Evolutionary conservation across 2,888 invertebrate genomes (phyloP).

Genomic region (Caenorhabditis uteleia): DNA sequence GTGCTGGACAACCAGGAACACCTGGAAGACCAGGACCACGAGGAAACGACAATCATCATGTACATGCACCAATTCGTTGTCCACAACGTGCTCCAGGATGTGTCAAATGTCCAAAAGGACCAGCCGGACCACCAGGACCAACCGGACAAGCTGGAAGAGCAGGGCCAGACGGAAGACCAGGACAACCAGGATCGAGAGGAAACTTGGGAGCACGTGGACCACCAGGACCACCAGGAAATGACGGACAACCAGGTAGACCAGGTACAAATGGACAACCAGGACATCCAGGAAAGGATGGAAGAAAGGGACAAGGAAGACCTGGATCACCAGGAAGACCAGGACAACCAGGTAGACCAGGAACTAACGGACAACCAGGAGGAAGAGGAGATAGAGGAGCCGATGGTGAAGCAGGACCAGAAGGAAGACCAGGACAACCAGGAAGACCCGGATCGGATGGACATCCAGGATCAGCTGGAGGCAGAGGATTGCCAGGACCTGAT

Average conservation of each 20-base stretch:
- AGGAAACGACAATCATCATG: constrained; percentile 51
- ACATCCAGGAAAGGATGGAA: constrained; percentile 39
- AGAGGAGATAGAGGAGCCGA: constrained; percentile 46
- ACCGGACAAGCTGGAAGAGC: constrained; percentile 47
- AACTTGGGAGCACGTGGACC: constrained; percentile 34
- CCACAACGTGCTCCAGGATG: constrained; percentile 44
- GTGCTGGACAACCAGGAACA: constrained; percentile 50
- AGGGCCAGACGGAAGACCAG: constrained; percentile 52
- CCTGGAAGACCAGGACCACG: constrained; percentile 45
- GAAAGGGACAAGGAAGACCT: constrained; percentile 27
- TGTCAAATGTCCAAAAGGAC: constrained; percentile 50
- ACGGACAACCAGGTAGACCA: constrained; percentile 43
- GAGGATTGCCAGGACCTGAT: constrained; percentile 52
- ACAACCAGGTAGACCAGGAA: constrained; percentile 10
- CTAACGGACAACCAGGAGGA: constrained; percentile 40
- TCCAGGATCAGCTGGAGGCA: constrained; percentile 49
- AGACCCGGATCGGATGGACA: constrained; percentile 39
- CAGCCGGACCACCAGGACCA: constrained; percentile 40
- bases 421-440: constrained; percentile 39
- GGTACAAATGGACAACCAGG: constrained; percentile 44
- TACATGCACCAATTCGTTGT: constrained; percentile 43
- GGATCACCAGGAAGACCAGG: constrained; percentile 35
- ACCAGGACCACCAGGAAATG: constrained; percentile 37
- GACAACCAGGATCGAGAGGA: constrained; percentile 39
- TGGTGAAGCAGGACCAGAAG: constrained; percentile 36